These are phyloP conservation scores for Brienomyrus longianalis DNA, from an alignment of 2,113 vertebrate species.

Conservation along the genomic window DNA sequence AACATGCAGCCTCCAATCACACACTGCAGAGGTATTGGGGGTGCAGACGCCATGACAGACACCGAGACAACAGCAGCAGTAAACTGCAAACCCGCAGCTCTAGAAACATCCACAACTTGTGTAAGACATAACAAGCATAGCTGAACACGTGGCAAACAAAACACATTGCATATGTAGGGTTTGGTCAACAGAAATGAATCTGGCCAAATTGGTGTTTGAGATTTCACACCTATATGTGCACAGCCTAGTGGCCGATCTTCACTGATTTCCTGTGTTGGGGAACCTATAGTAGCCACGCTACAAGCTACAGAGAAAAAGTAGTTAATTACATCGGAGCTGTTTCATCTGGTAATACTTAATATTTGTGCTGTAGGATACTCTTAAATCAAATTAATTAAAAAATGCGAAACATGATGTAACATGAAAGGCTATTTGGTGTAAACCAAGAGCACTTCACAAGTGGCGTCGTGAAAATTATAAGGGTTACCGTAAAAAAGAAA, in stretches of 20 bases:
- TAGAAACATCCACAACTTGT: not conserved
- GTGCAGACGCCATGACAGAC: not conserved
- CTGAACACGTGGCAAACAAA: not conserved
- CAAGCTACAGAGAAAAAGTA: too few relatives aligned
- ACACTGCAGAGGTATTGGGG: not conserved
- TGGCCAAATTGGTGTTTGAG: not conserved
- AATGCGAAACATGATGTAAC: too few relatives aligned
- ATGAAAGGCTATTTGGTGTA: too few relatives aligned
- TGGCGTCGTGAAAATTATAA: too few relatives aligned
- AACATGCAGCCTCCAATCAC: not conserved
- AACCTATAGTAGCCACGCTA: too few relatives aligned
- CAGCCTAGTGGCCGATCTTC: not conserved
- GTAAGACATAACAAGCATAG: not conserved
- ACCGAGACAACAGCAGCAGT: not conserved
- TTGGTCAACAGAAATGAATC: not conserved
- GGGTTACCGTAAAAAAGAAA: too few relatives aligned
- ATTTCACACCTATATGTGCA: not conserved
- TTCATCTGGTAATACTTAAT: too few relatives aligned
- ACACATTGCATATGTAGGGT: not conserved
- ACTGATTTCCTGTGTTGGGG: too few relatives aligned
- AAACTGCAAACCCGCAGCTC: not conserved
- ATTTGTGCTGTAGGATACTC: too few relatives aligned
- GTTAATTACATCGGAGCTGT: too few relatives aligned
- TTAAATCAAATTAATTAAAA: too few relatives aligned
- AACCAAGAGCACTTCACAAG: too few relatives aligned